Conservation (phyloP, 2,888 invertebrate species). For the Phyllotreta cruciferae region DNA sequence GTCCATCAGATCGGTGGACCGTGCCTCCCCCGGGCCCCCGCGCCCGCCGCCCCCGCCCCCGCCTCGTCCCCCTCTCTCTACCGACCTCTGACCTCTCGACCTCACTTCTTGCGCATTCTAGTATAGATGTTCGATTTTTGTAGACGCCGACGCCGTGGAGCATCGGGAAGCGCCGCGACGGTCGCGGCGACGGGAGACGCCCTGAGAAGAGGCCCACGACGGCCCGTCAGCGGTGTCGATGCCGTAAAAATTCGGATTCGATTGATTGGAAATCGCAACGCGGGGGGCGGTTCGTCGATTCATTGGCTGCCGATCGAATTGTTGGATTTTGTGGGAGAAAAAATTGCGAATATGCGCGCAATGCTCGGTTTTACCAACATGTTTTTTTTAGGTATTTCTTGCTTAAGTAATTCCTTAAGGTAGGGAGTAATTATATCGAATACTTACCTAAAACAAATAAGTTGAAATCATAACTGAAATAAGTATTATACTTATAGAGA, state of each 20-base stretch:
- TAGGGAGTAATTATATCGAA: no score
- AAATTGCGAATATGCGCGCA: no score
- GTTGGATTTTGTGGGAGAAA: neutral
- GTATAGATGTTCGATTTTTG: constrained; percentile 61
- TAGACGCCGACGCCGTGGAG: constrained; percentile 56
- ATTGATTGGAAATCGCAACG: neutral
- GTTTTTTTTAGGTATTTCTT: no score
- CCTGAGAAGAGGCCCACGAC: constrained; percentile 38
- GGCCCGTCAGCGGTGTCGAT: constrained; percentile 36
- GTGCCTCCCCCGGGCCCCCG: constrained; percentile 48
- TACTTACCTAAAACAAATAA: no score
- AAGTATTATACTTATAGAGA: no score
- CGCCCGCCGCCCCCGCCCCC: constrained; percentile 44
- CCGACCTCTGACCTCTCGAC: constrained; percentile 47
- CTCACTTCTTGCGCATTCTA: constrained; percentile 56
- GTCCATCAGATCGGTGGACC: constrained; percentile 50
- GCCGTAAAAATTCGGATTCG: constrained; percentile 11
- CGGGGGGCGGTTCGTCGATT: neutral
- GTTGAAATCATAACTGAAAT: no score
- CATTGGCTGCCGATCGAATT: neutral
- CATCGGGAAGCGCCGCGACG: constrained; percentile 32
- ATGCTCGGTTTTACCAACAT: no score
- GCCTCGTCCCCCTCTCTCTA: constrained; percentile 35
- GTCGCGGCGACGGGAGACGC: constrained; percentile 37
- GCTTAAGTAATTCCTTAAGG: no score